phyloP scores from a whole-genome alignment of 2,888 invertebrate species.

The Cylindroiulus punctatus region DNA sequence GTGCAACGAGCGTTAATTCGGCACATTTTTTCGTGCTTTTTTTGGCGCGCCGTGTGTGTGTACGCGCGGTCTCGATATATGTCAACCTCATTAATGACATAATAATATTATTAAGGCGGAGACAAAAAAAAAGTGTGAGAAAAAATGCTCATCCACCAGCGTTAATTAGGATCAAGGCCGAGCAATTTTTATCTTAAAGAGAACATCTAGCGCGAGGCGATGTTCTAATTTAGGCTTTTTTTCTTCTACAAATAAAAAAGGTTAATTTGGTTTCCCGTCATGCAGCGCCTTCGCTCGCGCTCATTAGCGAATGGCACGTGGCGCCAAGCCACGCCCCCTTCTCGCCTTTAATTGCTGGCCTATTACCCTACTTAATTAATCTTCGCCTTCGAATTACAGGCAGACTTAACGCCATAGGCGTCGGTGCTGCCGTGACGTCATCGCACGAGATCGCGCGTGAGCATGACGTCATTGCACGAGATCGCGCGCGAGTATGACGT shows the following conservation, averaged over 20 bases:
- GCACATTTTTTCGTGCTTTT: neutral
- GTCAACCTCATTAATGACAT: slow-evolving; percentile 11
- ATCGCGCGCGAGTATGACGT: too few species aligned
- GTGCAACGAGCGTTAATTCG: neutral
- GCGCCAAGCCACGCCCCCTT: neutral
- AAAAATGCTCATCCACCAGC: neutral
- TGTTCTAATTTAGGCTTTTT: neutral
- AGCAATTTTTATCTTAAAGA: neutral
- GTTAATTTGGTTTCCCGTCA: neutral
- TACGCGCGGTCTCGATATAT: slow-evolving; percentile 10
- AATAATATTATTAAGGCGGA: slow-evolving; percentile 18
- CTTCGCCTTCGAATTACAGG: neutral
- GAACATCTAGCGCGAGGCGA: neutral
- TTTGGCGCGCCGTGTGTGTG: neutral
- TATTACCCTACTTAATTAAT: neutral
- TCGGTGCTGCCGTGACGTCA: too few species aligned
- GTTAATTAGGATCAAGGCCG: slow-evolving; percentile 18
- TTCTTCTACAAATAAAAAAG: neutral
- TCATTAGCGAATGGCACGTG: slow-evolving; percentile 6
- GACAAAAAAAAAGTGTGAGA: slow-evolving; percentile 7
- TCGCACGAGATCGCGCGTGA: too few species aligned
- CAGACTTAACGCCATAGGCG: too few species aligned
- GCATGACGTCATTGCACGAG: too few species aligned
- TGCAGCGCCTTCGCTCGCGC: neutral
- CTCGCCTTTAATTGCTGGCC: neutral